Evolutionary conservation across 2,113 vertebrate species (phyloP), one percentile per base, ranked within the genome.

Genomic region (Lophochroa leadbeateri): DNA sequence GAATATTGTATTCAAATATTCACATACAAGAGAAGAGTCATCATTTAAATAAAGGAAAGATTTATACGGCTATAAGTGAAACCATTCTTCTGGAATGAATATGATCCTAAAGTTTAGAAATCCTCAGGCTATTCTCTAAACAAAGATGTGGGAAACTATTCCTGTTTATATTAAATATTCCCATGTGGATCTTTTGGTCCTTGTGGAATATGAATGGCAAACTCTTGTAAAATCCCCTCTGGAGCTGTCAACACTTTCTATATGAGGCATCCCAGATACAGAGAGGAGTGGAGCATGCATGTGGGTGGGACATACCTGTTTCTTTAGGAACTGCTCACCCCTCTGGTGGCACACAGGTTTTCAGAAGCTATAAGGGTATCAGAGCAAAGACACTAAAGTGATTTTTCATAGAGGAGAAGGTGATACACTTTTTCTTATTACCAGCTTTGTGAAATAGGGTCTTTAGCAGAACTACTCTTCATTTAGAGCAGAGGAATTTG

Each of bases 131-230:
- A 96, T 98, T 98, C 97, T 98, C 98, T 98, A 98, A 98, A 98
- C 98, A 98, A 98, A 98, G 98, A 98, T 98, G 98, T 98, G 98
- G 98, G 98, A 98, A 98, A 98, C 98, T 98, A 97, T 98, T 98
- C 97, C 98, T 98, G 98, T 98, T 98, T 98, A 98, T 98, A 96
- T 97, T 98, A 97, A 98, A 98, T 97, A 98, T 98, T 98, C 98
- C 94, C 97, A 96, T 96, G 97, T 91, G 97, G 96, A 97, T 95
- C 94, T 96, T 96, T 89, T 90, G 76, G 92, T 95, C 95, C 95
- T 94, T 96, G 89, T 96, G 88, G 97, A 92, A 97, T 97, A 97
- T 97, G 96, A 98, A 97, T 98, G 96, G 94, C 87, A 94, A 82
- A 79, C 64, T 96, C 90, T 96, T 97, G 88, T 94, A 95, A 95